These are phyloP conservation scores for Deroplatys truncata DNA, from an alignment of 2,888 invertebrate species.

Conservation along the genomic window DNA sequence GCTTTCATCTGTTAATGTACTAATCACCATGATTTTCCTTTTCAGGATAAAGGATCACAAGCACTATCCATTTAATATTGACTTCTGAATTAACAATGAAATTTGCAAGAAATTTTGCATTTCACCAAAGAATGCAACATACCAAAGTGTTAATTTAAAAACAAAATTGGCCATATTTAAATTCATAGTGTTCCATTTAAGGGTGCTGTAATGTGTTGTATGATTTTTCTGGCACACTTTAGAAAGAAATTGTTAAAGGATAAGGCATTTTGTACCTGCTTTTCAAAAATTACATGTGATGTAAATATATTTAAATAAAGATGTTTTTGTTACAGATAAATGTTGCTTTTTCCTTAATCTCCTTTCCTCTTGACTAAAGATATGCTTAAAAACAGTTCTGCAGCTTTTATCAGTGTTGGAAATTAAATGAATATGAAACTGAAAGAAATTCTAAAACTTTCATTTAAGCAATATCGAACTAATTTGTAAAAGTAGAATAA, in stretches of 20 bases:
- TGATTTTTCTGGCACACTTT: background rate
- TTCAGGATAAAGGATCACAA: slow-evolving; percentile 13
- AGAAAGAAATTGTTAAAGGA: background rate
- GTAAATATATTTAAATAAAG: background rate
- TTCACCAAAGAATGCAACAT: background rate
- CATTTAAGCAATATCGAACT: too few species aligned
- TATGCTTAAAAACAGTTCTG: too few species aligned
- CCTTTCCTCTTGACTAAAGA: too few species aligned
- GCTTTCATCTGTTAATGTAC: too few species aligned
- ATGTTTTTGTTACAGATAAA: background rate
- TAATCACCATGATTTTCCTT: background rate
- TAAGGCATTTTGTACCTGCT: background rate
- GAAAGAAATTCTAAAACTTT: too few species aligned
- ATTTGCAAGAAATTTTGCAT: background rate
- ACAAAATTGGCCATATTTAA: background rate
- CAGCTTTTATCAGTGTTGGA: too few species aligned
- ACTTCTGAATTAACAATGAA: background rate
- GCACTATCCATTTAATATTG: slow-evolving; percentile 11
- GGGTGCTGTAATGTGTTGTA: background rate
- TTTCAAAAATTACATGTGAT: background rate
- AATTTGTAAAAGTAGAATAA: too few species aligned
- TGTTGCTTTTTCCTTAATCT: background rate
- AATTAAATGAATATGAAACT: too few species aligned
- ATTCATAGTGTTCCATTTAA: background rate
- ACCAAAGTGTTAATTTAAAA: background rate